phyloP scores from a whole-genome alignment of 2,888 invertebrate genomes.

The Pantelozetes paolii region DNA sequence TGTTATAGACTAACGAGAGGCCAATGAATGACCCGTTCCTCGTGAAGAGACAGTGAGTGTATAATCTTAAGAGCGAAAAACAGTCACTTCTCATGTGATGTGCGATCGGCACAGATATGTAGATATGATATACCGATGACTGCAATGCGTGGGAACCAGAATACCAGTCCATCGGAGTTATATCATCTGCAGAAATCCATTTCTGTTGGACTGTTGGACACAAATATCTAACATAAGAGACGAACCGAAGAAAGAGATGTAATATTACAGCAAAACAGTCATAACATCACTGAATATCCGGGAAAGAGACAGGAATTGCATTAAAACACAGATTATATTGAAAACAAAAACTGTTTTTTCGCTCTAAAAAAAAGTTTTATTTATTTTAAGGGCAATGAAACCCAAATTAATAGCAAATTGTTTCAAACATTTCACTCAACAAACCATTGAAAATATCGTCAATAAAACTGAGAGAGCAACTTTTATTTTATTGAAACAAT shows the following conservation, averaged over 20 bases:
- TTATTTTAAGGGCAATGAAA: background rate
- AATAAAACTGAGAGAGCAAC: too few relatives aligned
- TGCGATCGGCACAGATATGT: background rate
- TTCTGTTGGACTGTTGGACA: background rate
- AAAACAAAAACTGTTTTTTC: background rate
- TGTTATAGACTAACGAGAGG: background rate
- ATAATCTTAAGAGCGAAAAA: background rate
- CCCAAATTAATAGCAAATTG: background rate
- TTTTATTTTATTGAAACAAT: too few relatives aligned
- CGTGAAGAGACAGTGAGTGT: background rate
- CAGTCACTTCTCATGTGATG: conserved; percentile 1
- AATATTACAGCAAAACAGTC: background rate
- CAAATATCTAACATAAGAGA: background rate
- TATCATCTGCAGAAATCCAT: background rate
- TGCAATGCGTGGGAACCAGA: background rate
- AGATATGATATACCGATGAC: background rate
- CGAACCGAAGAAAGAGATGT: background rate
- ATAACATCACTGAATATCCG: background rate
- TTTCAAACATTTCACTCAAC: too few relatives aligned
- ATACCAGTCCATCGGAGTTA: background rate
- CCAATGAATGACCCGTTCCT: background rate
- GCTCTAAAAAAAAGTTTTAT: background rate
- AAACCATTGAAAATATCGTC: too few relatives aligned
- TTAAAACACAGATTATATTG: background rate
- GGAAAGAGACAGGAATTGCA: conserved; percentile 2